phyloP scores from a whole-genome alignment of 2,888 invertebrate species.

The Punctoribates punctum region DNA sequence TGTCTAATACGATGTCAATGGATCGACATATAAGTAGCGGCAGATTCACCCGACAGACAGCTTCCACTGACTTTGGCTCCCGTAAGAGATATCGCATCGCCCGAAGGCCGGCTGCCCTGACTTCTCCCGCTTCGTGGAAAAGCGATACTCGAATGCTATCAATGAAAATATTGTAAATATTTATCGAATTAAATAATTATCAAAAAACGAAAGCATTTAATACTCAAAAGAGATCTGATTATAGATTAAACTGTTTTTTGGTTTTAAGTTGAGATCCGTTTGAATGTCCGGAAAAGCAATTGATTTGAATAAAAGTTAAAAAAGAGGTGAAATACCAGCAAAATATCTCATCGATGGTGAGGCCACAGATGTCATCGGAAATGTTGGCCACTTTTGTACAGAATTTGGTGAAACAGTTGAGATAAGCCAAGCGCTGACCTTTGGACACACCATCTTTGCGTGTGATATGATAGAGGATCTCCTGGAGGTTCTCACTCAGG shows the following conservation, averaged over 20 bases:
- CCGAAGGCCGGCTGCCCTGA: constrained; percentile 81
- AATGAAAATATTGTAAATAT: constrained; percentile 45
- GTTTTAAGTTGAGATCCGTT: not conserved
- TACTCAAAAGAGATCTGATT: not conserved
- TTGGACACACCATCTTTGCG: constrained; percentile 66
- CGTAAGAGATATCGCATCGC: constrained; percentile 78
- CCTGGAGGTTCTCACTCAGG: constrained; percentile 59
- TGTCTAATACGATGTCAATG: constrained; percentile 80
- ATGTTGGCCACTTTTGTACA: constrained; percentile 53
- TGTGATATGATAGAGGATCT: constrained; percentile 62
- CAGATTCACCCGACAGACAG: constrained; percentile 74
- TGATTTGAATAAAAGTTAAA: not conserved
- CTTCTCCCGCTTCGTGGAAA: constrained; percentile 79
- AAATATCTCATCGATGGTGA: constrained; percentile 73
- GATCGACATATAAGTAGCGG: constrained; percentile 81
- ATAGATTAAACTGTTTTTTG: not conserved
- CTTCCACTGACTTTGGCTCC: constrained; percentile 71
- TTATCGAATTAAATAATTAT: not conserved
- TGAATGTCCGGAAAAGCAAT: not conserved
- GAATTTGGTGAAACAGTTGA: constrained; percentile 82
- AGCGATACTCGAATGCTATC: constrained; percentile 77
- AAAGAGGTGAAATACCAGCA: constrained; percentile 62
- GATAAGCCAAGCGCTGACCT: constrained; percentile 73
- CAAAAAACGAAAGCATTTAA: too few relatives aligned
- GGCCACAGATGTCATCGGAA: constrained; percentile 60